Evolutionary conservation across 1,140 invertebrate genomes (phyloP).

Genomic region (Tetramorium simillimum): DNA sequence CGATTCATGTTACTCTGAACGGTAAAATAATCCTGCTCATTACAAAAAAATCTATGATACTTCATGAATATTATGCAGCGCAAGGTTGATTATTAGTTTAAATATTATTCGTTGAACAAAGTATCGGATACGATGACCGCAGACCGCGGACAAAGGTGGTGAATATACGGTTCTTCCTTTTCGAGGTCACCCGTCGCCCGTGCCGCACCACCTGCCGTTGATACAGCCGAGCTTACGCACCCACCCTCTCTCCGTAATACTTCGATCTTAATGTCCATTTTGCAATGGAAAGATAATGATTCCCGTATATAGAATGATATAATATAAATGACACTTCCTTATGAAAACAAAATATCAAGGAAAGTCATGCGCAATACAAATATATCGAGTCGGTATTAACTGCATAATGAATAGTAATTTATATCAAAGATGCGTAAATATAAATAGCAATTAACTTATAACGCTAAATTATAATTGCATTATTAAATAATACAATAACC

Average conservation of each 20-base stretch:
- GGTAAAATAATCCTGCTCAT: not conserved
- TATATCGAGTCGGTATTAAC: not conserved
- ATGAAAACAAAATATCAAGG: not conserved
- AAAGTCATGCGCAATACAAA: not conserved
- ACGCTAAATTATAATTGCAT: no score
- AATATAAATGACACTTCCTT: not conserved
- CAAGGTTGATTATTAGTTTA: not conserved
- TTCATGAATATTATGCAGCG: not conserved
- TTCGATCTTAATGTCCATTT: constrained; percentile 27
- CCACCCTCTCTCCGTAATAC: not conserved
- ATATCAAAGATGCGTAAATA: not conserved
- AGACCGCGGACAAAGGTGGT: constrained; percentile 33
- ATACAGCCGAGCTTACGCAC: constrained; percentile 51
- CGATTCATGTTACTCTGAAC: not conserved
- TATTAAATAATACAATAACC: no score
- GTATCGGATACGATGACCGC: constrained; percentile 4
- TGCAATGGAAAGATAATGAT: constrained; percentile 21
- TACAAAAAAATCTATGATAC: not conserved
- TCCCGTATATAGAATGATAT: not conserved
- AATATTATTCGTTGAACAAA: constrained; percentile 19
- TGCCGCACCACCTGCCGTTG: constrained; percentile 66
- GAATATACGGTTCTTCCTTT: constrained; percentile 52
- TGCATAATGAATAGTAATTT: not conserved
- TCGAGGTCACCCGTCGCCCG: constrained; percentile 68
- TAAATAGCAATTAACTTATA: not conserved